phyloP scores from a whole-genome alignment of 2,113 vertebrate genomes.

The Menura novaehollandiae region DNA sequence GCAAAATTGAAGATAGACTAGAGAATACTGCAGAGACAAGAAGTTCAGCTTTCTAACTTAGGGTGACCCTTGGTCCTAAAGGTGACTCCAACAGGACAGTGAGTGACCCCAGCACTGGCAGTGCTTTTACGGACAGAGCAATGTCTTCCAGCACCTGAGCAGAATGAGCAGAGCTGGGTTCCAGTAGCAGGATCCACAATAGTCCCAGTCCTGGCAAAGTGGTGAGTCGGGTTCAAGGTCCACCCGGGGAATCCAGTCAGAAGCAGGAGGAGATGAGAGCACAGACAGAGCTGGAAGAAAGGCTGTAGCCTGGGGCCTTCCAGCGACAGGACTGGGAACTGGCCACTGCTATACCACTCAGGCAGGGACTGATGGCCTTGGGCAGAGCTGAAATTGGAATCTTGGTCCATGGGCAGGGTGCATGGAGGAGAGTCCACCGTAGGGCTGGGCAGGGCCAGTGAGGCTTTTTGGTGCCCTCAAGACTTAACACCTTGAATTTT shows the following conservation, averaged over 20 bases:
- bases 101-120: neutral
- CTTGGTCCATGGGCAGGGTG: neutral
- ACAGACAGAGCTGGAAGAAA: neutral
- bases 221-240: neutral
- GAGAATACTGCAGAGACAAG: neutral
- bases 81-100: neutral
- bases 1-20: neutral
- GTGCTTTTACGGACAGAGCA: neutral
- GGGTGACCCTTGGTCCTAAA: neutral
- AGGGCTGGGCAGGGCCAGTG: neutral
- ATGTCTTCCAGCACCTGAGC: neutral
- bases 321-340: neutral
- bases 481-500: neutral
- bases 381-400: neutral
- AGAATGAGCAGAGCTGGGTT: neutral
- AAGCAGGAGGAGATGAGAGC: neutral
- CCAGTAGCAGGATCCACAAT: neutral
- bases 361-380: neutral
- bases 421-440: fast-evolving
- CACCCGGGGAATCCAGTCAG: neutral
- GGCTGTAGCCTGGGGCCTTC: neutral
- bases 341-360: neutral
- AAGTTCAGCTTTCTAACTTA: neutral
- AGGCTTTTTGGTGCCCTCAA: neutral
- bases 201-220: neutral